Conservation (phyloP, 2,888 invertebrate genomes). For the Cataglyphis altisquamis region DNA sequence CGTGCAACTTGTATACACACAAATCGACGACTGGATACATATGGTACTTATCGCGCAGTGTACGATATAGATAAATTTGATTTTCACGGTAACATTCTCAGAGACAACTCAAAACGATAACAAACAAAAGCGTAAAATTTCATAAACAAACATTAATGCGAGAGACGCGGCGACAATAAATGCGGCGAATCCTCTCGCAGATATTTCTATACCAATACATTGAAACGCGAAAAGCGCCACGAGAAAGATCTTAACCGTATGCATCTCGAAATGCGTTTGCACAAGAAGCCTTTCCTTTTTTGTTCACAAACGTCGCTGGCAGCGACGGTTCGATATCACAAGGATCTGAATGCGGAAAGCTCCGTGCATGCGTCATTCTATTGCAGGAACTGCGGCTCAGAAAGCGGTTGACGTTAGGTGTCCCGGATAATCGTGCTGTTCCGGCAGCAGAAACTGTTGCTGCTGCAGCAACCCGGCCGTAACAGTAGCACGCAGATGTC, state of each 20-base stretch:
- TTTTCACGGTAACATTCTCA: neutral
- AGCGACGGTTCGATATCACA: constrained; percentile 34
- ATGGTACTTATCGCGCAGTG: neutral
- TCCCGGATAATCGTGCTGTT: constrained; percentile 75
- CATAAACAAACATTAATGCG: neutral
- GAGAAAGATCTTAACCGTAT: constrained; percentile 29
- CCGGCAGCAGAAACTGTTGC: constrained; percentile 75
- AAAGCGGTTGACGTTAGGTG: constrained; percentile 74
- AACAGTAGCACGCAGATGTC: constrained; percentile 71
- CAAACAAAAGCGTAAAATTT: constrained; percentile 2
- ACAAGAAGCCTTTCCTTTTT: constrained; percentile 16
- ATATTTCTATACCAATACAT: constrained; percentile 17
- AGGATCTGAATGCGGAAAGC: constrained; percentile 26
- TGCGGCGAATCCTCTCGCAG: constrained; percentile 2
- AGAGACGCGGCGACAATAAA: constrained; percentile 1
- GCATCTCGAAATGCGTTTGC: constrained; percentile 31
- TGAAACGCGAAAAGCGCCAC: neutral
- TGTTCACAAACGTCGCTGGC: constrained; percentile 33
- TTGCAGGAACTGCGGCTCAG: constrained; percentile 67
- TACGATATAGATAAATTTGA: neutral
- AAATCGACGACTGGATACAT: constrained; percentile 20
- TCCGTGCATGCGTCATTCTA: constrained; percentile 56
- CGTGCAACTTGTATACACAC: neutral
- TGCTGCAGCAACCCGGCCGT: constrained; percentile 66
- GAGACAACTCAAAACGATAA: neutral